Conservation (phyloP, 2,888 invertebrate species). For the Eulithis testata region DNA sequence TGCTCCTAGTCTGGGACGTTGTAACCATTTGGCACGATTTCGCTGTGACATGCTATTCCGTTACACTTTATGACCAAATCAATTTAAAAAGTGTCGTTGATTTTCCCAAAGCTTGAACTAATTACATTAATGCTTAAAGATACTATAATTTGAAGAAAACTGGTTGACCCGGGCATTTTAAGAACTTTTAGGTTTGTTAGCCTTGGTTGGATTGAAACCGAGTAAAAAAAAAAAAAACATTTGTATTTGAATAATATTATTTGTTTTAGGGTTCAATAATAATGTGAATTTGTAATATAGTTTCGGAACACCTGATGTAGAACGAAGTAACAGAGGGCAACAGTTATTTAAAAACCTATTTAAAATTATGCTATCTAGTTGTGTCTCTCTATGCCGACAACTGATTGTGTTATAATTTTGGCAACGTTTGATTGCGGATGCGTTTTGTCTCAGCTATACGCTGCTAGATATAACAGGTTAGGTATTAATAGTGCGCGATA, state of each 20-base stretch:
- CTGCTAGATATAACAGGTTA: conserved; percentile 49
- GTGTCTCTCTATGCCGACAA: conserved; percentile 50
- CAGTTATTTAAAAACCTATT: conserved; percentile 35
- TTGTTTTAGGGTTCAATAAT: background rate
- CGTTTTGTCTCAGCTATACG: conserved; percentile 68
- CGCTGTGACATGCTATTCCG: conserved; percentile 41
- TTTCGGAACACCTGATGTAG: background rate
- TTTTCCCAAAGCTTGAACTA: conserved; percentile 22
- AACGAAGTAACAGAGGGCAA: background rate
- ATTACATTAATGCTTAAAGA: conserved; percentile 22
- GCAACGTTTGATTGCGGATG: conserved; percentile 73
- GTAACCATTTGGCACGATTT: conserved; percentile 51
- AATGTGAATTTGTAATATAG: conserved; percentile 1
- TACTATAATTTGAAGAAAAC: conserved; percentile 15
- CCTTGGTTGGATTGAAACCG: conserved; percentile 20
- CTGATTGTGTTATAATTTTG: conserved; percentile 68
- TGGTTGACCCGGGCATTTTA: conserved; percentile 25
- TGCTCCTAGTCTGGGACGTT: conserved; percentile 54
- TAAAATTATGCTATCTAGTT: conserved; percentile 48
- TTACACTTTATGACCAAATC: conserved; percentile 39
- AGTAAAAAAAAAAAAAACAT: background rate
- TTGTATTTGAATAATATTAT: background rate
- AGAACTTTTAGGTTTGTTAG: conserved; percentile 25
- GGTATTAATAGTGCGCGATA: conserved; percentile 73
- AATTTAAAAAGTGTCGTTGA: conserved; percentile 31